These are phyloP conservation scores for Pelvicachromis taeniatus DNA, from an alignment of 2,113 vertebrate species.

Conservation along the genomic window DNA sequence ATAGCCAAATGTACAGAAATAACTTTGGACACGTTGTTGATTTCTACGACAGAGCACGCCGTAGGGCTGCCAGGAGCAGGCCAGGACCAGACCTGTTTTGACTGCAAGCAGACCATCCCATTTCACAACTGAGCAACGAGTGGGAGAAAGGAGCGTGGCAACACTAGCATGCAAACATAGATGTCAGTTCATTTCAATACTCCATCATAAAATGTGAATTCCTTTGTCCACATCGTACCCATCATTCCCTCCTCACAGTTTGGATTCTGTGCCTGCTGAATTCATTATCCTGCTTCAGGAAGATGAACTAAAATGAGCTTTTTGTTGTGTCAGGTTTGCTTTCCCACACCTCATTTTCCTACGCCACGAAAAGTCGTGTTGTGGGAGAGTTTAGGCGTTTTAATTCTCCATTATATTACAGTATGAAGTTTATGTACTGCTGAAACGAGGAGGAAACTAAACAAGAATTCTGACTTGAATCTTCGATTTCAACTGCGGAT, in stretches of 20 bases:
- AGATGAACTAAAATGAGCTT: neutral
- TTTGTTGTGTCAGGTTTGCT: neutral
- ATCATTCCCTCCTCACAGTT: neutral
- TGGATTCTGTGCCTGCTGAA: neutral
- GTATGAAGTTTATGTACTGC: neutral
- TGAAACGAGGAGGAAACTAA: neutral
- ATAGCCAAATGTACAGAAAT: slow-evolving; percentile 93
- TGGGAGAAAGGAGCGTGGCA: neutral
- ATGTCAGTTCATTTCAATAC: neutral
- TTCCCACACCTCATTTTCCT: neutral
- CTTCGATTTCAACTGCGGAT: neutral
- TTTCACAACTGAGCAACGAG: slow-evolving; percentile 72
- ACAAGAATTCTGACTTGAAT: neutral
- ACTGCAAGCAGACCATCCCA: slow-evolving; percentile 83
- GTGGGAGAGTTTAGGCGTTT: neutral
- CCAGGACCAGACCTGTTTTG: slow-evolving; percentile 50
- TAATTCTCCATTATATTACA: neutral
- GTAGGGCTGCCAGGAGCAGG: slow-evolving; percentile 86
- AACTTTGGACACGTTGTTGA: slow-evolving; percentile 89
- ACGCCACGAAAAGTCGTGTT: neutral
- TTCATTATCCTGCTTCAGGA: neutral
- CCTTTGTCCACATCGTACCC: neutral
- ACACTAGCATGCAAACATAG: neutral
- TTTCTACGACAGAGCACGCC: slow-evolving; percentile 86
- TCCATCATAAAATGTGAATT: neutral